phyloP scores from a whole-genome alignment of 2,888 invertebrate species.

The Augiades crinisus region DNA sequence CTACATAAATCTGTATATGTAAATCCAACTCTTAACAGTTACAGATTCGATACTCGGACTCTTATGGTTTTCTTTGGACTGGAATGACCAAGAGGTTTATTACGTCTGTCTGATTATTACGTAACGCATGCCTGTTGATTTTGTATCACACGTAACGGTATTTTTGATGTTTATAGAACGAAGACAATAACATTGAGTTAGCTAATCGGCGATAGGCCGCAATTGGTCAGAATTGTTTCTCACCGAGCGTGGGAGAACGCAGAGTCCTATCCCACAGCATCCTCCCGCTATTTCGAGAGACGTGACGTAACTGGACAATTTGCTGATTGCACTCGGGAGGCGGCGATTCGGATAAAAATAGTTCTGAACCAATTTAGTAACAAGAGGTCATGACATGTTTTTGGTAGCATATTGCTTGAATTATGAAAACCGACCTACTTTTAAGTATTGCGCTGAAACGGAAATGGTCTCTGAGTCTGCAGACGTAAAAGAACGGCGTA shows the following conservation, averaged over 20 bases:
- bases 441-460: too few species aligned
- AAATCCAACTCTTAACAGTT: too few species aligned
- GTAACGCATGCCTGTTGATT: too few species aligned
- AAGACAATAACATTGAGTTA: slow-evolving; percentile 18
- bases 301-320: slow-evolving; percentile 43
- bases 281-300: slow-evolving; percentile 46
- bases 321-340: slow-evolving; percentile 31
- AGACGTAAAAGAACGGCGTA: too few species aligned
- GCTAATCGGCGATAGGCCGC: slow-evolving; percentile 14
- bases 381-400: slow-evolving; percentile 3
- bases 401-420: background rate
- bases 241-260: slow-evolving; percentile 38
- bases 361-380: slow-evolving; percentile 30
- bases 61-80: too few species aligned
- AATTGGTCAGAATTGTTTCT: slow-evolving; percentile 41
- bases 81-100: too few species aligned
- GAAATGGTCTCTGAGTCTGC: too few species aligned
- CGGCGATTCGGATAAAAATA: slow-evolving; percentile 30
- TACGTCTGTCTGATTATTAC: too few species aligned
- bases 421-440: background rate
- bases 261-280: slow-evolving; percentile 37
- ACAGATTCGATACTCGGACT: too few species aligned
- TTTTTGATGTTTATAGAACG: slow-evolving; percentile 4
- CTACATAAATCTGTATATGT: too few species aligned
- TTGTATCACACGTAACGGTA: too few species aligned